Base-by-base conservation (phyloP, 2,888 invertebrate species). In the Limnephilus lunatus region DNA sequence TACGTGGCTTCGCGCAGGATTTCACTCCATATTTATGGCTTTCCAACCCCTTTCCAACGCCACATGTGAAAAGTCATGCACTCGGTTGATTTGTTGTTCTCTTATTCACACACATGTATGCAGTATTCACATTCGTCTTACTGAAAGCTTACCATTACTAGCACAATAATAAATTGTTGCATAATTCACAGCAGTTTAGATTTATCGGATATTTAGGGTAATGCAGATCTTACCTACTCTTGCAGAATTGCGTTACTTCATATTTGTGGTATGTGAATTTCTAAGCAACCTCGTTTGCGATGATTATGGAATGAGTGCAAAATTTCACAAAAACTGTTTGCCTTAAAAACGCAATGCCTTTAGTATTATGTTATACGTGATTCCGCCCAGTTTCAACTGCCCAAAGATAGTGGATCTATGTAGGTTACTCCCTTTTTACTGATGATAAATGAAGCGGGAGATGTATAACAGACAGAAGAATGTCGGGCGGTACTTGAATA, bases 1-100 rank as follows among this genome's bases (percentile, higher is more conserved):
- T 25, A 86, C 86, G 89, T 90, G 83, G 90, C 68, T 90, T 90
- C 83, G 83, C 90, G 48, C 90, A 90, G 82, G 83, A 90, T 83
- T 82, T 83, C 39, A 30, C 44, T 81, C 68, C 85, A n/a, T 9
- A n/a, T 90, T 91, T 85, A 85, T 91, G 85, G 81, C 35, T 53
- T n/a, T 19, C 31, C 32, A 53, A 48, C 90, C 53, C 81, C 48
- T 25, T 44, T 48, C 39, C 48, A 90, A 87, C 31, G 53, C 32
- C 53, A 87, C 87, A 89, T 89, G 81, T 81, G 88, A 89, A 39
- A 89, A 89, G 88, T 89, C 88, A 81, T 81, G 88, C 88, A 39
- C 88, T 89, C 39, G 19, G 30, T 25, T 89, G 88, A 32, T 81
- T 89, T 89, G 88, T 5, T 30, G 39, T 86, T 39, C 88, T 11